Percentiles rank a stretch among this genome's conserved stretches.
Evolutionary conservation across 2,113 vertebrate genomes (phyloP).

Genomic region (Sapajus apella): DNA sequence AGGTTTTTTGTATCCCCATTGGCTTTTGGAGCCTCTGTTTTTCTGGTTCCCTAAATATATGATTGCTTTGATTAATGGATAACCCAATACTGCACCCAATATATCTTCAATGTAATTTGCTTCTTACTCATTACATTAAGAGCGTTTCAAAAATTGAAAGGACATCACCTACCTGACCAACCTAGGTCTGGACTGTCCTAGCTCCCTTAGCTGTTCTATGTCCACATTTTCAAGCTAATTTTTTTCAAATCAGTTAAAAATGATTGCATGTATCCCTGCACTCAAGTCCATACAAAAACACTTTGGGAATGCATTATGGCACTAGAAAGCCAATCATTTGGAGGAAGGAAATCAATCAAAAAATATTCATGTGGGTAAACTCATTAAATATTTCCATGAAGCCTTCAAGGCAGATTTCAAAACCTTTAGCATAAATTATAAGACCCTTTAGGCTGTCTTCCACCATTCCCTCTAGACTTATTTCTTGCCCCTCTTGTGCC

Average conservation of each 20-base stretch:
- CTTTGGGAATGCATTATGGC: conserved; percentile 15
- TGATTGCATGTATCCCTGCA: neutral
- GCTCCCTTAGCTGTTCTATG: neutral
- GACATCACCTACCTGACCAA: neutral
- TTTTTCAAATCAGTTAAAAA: conserved; percentile 40
- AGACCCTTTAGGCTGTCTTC: neutral
- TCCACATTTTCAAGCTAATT: conserved; percentile 42
- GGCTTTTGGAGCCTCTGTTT: neutral
- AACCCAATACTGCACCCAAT: neutral
- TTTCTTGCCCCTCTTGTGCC: neutral
- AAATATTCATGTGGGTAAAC: conserved; percentile 39
- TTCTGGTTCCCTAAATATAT: neutral
- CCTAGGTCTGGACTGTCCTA: neutral
- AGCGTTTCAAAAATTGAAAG: neutral
- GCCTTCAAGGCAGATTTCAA: conserved; percentile 39
- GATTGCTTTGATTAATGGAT: neutral
- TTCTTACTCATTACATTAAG: neutral
- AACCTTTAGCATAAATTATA: neutral
- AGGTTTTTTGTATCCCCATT: neutral
- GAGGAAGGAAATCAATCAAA: conserved; percentile 44
- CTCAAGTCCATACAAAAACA: conserved; percentile 29
- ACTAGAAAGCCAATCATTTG: conserved; percentile 24
- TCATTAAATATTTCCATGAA: neutral
- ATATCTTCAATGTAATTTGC: neutral
- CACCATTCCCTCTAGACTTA: neutral